Base-by-base conservation (phyloP, 2,888 invertebrate species). In the Lasiommata megera region DNA sequence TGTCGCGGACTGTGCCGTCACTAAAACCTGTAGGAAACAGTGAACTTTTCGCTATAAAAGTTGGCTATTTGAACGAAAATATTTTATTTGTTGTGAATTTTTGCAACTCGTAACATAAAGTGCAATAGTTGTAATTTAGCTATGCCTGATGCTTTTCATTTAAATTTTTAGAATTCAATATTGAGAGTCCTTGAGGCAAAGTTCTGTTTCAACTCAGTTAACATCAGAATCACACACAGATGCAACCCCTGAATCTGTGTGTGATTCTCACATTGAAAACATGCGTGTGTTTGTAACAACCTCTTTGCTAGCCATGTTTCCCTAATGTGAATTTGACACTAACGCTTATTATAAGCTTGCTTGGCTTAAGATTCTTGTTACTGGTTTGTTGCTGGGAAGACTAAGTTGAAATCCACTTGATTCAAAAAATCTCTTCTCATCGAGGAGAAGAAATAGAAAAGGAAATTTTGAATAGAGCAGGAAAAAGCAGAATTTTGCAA, bases 401-500 rank as follows among this genome's bases (percentile, higher is more conserved):
- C 3, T 11, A 9, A 11, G 34, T 12, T 37, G 1, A 36, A 36
- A 11, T n/a, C 12, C 12, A 7, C n/a, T 23, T 23, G 12, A 31
- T 29, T 31, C 28, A 29, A 44, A 44, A 23, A 28, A 44, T 28
- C 44, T 44, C 14, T 14, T 12, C 3, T 46, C 28, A 7, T 12
- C 9, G 11, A 36, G 18, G 14, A 12, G 12, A 23, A 17, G 9
- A 12, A 34, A 17, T 5, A 18, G 36, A 12, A 17, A n/a, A 12
- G 28, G 2, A 14, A 38, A 28, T 18, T 16, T 36, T 18, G 38
- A n/a, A 37, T 17, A 34, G 34, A 58, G 51, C 9, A 57, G 46
- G 44, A 53, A 58, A 41, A 38, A 57, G 57, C 48, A 61, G 54
- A 54, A 63, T 63, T 62, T 63, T 61, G 56, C 60, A 66, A 66